Base-by-base conservation (phyloP, 2,888 invertebrate species). In the Ormia ochracea region DNA sequence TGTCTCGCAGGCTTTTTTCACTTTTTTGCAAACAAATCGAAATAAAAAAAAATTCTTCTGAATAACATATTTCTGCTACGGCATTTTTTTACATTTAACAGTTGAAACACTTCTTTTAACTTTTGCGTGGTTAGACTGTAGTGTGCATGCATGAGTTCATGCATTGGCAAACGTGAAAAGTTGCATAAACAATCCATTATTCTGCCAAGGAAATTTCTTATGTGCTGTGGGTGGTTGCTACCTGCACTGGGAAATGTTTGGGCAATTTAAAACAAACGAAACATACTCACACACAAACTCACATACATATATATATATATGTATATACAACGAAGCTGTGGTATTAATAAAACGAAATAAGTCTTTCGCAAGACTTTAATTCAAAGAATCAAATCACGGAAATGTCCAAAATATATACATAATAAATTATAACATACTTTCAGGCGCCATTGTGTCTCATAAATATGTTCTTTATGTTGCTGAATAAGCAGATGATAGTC, bases 371-470 rank as follows among this genome's bases (percentile, higher is more conserved):
- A 10, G 7, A 19, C n/a, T 45, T 48, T 36, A 50, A 45, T 14
- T 45, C n/a, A 17, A 21, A 21, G 61, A 76, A 68, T 61, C 48
- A 63, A 41, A 63, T 17, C 36, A 68, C 45, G 26, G 5, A 61
- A 61, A 38, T 63, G 19, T 21, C 31, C n/a, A 69, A 63, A 56
- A 69, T 14, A 23, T n/a, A 56, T 36, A 31, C 17, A 21, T 36
- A 56, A 72, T 66, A 75, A 75, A 72, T 79, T 75, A 61, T 54
- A 33, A 31, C 38, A 61, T 72, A 26, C n/a, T 72, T 75, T 75
- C 26, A 59, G 75, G 79, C 79, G 72, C 76, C 76, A 50, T 33
- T n/a, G 41, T 50, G 78, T 65, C 69, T 74, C 69, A 74, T 74
- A 68, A 78, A 56, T 31, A 41, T 50, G 19, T 41, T 56, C n/a